Conservation (phyloP, 2,888 invertebrate genomes). For the Temnothorax unifasciatus region DNA sequence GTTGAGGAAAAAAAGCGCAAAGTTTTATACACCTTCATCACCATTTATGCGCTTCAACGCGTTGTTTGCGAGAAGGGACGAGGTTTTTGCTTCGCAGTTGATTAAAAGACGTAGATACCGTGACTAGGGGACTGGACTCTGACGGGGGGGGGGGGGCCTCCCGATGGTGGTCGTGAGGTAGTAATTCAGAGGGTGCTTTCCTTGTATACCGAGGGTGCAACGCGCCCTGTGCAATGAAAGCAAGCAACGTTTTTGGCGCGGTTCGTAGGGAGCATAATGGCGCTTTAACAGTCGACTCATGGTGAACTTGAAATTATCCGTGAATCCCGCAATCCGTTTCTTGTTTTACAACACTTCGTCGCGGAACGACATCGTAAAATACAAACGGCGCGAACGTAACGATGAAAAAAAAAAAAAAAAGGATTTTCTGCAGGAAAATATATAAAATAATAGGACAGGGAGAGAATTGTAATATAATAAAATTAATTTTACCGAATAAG, state of each 20-base stretch:
- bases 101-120: constrained; percentile 45
- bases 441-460: not conserved
- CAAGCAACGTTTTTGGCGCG: constrained; percentile 69
- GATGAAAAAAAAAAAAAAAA: not conserved
- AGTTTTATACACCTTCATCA: constrained; percentile 28
- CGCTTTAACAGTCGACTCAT: constrained; percentile 54
- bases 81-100: constrained; percentile 50
- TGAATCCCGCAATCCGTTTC: constrained; percentile 28
- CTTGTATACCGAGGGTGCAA: constrained; percentile 45
- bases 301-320: constrained; percentile 48
- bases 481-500: too few relatives aligned
- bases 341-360: constrained; percentile 40
- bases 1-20: constrained; percentile 3
- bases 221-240: constrained; percentile 29
- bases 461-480: not conserved
- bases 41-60: constrained; percentile 35
- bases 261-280: constrained; percentile 61
- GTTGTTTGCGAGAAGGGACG: constrained; percentile 33
- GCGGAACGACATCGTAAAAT: constrained; percentile 28
- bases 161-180: constrained; percentile 49
- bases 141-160: constrained; percentile 48
- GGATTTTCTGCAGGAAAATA: not conserved
- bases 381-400: constrained; percentile 33
- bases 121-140: constrained; percentile 5
- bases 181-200: constrained; percentile 54